These are phyloP conservation scores for Hemistola chrysoprasaria DNA, from an alignment of 2,888 invertebrate species.

Conservation along the genomic window DNA sequence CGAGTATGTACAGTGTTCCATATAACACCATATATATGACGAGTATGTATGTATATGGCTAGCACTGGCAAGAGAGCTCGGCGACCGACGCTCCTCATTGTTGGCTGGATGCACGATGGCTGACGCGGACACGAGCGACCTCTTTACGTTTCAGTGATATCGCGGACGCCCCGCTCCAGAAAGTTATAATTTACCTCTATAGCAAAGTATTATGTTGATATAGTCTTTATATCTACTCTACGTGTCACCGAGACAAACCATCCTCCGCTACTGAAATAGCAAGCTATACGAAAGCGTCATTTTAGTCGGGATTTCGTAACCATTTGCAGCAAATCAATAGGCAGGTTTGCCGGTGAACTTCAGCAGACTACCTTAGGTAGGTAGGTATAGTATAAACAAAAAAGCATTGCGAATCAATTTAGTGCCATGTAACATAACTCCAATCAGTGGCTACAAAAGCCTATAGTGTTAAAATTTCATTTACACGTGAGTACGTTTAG, in stretches of 20 bases:
- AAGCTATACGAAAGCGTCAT: not conserved
- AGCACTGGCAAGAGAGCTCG: constrained; percentile 41
- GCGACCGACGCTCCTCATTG: constrained; percentile 50
- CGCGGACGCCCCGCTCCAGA: constrained; percentile 46
- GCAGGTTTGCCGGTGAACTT: too few relatives aligned
- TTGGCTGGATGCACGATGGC: constrained; percentile 59
- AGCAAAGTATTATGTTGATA: too few relatives aligned
- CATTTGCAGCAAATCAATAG: not conserved
- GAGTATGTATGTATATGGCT: constrained; percentile 2
- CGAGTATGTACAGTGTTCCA: constrained; percentile 47
- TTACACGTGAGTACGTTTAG: too few relatives aligned
- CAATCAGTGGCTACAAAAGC: too few relatives aligned
- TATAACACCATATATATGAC: constrained; percentile 46
- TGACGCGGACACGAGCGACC: constrained; percentile 68
- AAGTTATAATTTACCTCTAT: constrained; percentile 26
- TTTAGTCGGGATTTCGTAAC: constrained; percentile 1
- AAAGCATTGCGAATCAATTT: too few relatives aligned
- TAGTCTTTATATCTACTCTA: too few relatives aligned
- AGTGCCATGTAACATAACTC: too few relatives aligned
- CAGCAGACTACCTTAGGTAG: too few relatives aligned
- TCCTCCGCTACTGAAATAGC: constrained; percentile 17
- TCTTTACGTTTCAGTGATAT: constrained; percentile 76
- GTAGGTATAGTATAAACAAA: too few relatives aligned
- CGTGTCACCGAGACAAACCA: constrained; percentile 6
- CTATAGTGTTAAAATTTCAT: too few relatives aligned